Conservation (phyloP, 2,113 vertebrate genomes). For the Crotalus helleri region DNA sequence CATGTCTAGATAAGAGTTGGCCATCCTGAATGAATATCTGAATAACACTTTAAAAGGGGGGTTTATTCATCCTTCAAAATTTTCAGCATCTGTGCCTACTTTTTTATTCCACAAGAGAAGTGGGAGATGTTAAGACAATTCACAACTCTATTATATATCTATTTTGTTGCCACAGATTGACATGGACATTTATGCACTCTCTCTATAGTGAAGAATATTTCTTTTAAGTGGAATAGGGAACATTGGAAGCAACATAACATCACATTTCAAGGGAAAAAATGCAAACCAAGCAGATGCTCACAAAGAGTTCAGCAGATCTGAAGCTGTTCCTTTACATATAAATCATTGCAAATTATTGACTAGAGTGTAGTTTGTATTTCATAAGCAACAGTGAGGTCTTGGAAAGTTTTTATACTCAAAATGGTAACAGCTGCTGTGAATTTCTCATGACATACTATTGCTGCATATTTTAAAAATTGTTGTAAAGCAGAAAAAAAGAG, state of each 20-base stretch:
- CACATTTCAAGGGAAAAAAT: not conserved
- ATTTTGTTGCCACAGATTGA: not conserved
- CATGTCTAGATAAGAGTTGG: not conserved
- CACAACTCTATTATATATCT: not conserved
- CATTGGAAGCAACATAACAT: not conserved
- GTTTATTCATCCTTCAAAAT: not conserved
- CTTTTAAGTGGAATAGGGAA: not conserved
- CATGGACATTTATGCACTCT: not conserved
- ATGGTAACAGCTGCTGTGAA: slow-evolving; percentile 18
- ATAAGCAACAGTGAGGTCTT: not conserved
- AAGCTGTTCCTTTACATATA: slow-evolving; percentile 7
- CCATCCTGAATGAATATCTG: not conserved
- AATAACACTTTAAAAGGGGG: not conserved
- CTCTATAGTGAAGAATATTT: not conserved
- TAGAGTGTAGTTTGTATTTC: not conserved
- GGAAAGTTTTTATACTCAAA: slow-evolving; percentile 9
- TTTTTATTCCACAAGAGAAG: not conserved
- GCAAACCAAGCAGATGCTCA: slow-evolving; percentile 5
- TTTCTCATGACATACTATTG: not conserved
- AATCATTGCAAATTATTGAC: slow-evolving; percentile 1
- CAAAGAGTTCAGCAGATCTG: slow-evolving; percentile 11
- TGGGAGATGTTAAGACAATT: not conserved
- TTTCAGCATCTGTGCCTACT: not conserved
- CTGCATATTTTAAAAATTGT: not conserved
- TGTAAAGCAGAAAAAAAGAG: not conserved